These are phyloP conservation scores for Ecdyonurus torrentis DNA, from an alignment of 2,888 invertebrate genomes.

Conservation along the genomic window DNA sequence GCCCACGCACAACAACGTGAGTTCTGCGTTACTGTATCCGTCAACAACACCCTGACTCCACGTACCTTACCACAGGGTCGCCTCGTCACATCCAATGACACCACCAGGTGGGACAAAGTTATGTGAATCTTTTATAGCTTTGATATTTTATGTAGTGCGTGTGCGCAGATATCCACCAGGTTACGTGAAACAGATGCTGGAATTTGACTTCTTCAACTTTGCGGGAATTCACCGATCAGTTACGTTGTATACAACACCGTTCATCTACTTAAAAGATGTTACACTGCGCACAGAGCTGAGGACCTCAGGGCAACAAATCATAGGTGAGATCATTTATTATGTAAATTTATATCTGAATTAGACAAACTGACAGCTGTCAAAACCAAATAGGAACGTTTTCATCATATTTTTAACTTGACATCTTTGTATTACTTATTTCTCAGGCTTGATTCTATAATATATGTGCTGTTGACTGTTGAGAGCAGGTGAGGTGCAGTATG, in stretches of 20 bases:
- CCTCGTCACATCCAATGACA: slow-evolving; percentile 29
- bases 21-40: slow-evolving; percentile 70
- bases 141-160: background rate
- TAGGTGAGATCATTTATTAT: too few relatives aligned
- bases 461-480: too few relatives aligned
- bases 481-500: background rate
- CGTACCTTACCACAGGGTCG: slow-evolving; percentile 85
- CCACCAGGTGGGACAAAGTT: background rate
- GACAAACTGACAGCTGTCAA: too few relatives aligned
- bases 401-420: too few relatives aligned
- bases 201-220: slow-evolving; percentile 96
- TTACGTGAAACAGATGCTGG: slow-evolving; percentile 34
- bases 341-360: too few relatives aligned
- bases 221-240: slow-evolving; percentile 96
- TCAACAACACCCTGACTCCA: slow-evolving; percentile 79
- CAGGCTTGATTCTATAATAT: too few relatives aligned
- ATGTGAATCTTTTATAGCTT: background rate
- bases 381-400: too few relatives aligned
- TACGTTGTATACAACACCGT: slow-evolving; percentile 72
- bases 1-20: slow-evolving; percentile 35
- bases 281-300: slow-evolving; percentile 39
- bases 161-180: slow-evolving; percentile 17
- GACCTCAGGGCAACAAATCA: too few relatives aligned
- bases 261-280: slow-evolving; percentile 68
- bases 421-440: too few relatives aligned